Evolutionary conservation across 1,140 invertebrate species (phyloP).

Genomic region (Platorchestia sp.): DNA sequence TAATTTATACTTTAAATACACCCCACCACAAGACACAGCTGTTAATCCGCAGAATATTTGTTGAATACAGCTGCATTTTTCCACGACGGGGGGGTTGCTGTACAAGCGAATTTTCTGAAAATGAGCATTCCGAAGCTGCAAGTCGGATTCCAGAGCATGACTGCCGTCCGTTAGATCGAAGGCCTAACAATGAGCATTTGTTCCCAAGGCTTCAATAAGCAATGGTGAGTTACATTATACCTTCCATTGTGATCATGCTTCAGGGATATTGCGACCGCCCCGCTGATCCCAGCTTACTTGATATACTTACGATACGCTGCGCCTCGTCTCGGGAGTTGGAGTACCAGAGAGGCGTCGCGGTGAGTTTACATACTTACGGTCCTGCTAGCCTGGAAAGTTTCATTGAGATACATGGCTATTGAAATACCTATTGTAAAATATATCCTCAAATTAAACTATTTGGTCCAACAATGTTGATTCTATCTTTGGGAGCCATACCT

Average conservation of each 20-base stretch:
- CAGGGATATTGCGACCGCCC: constrained; percentile 11
- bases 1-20: not conserved
- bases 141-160: constrained; percentile 24
- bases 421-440: not conserved
- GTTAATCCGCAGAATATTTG: not conserved
- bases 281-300: not conserved
- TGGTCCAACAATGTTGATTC: not conserved
- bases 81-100: not conserved
- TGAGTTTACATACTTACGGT: not conserved
- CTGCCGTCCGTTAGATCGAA: constrained; percentile 28
- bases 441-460: not conserved
- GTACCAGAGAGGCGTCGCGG: not conserved
- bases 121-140: constrained; percentile 3
- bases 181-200: constrained; percentile 11
- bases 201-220: constrained; percentile 30
- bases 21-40: not conserved
- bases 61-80: not conserved
- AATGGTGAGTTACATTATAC: constrained; percentile 34
- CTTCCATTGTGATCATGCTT: constrained; percentile 11
- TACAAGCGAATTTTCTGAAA: not conserved
- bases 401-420: not conserved
- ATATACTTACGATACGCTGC: not conserved
- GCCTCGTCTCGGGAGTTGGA: too few species aligned
- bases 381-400: not conserved
- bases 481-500: too few species aligned